A percentile compares a stretch with the other conserved stretches of the same genome.
These are phyloP conservation scores for Drosophila trichaetosa DNA, from an alignment of 2,888 invertebrate genomes.

Conservation along the genomic window DNA sequence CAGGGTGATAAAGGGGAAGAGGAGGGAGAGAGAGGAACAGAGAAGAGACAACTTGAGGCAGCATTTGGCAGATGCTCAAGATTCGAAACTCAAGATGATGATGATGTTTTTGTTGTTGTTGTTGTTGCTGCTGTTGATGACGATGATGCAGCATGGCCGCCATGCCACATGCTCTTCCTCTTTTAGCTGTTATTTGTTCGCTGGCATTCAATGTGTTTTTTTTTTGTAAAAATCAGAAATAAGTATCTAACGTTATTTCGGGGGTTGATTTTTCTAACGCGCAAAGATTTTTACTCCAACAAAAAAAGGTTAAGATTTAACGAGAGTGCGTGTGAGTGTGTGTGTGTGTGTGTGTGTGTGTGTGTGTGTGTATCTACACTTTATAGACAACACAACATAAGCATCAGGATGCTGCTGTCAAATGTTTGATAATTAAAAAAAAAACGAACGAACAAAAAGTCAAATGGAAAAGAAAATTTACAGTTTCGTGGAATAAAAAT, in stretches of 20 bases:
- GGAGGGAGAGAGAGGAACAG: neutral
- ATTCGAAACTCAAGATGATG: slow-evolving; percentile 24
- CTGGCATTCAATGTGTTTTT: slow-evolving; percentile 34
- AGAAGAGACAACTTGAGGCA: slow-evolving; percentile 3
- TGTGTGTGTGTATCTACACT: slow-evolving; percentile 36
- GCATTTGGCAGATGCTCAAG: slow-evolving; percentile 60
- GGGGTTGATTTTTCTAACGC: slow-evolving; percentile 66
- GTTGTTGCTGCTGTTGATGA: slow-evolving; percentile 2
- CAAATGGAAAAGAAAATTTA: slow-evolving; percentile 53
- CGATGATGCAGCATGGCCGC: slow-evolving; percentile 55
- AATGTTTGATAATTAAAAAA: slow-evolving; percentile 76
- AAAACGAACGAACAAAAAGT: slow-evolving; percentile 25
- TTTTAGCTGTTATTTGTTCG: slow-evolving; percentile 17
- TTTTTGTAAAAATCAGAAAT: slow-evolving; percentile 52
- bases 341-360: slow-evolving; percentile 14
- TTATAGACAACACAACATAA: slow-evolving; percentile 56
- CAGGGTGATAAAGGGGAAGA: neutral
- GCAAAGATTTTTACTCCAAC: slow-evolving; percentile 34
- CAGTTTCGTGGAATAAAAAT: slow-evolving; percentile 44
- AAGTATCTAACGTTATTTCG: slow-evolving; percentile 70
- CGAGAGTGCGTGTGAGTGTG: slow-evolving; percentile 1
- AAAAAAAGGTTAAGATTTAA: slow-evolving; percentile 51
- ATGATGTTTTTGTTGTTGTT: neutral
- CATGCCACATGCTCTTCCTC: slow-evolving; percentile 29
- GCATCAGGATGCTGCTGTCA: slow-evolving; percentile 77